Evolutionary conservation across 2,888 invertebrate genomes (phyloP).

Genomic region (Dryococelus australis): DNA sequence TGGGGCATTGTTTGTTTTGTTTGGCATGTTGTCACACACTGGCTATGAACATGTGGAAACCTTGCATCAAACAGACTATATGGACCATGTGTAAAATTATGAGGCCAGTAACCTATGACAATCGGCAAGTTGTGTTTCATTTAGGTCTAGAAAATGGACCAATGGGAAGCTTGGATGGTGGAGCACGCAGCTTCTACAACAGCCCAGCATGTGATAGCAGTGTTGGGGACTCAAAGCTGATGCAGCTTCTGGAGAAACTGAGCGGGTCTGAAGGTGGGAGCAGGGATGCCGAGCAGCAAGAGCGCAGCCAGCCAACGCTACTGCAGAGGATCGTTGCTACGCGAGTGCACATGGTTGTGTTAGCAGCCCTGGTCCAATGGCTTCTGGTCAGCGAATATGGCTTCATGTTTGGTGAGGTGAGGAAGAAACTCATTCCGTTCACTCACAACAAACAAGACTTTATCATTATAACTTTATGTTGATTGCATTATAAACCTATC

Average conservation of each 20-base stretch:
- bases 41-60: too few relatives aligned
- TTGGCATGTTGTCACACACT: too few relatives aligned
- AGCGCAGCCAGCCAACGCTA: not conserved
- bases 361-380: conserved; percentile 1
- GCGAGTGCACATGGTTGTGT: not conserved
- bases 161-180: not conserved
- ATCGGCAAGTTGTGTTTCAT: too few relatives aligned
- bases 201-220: not conserved
- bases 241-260: not conserved
- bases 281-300: not conserved
- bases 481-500: too few relatives aligned
- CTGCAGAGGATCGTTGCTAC: not conserved
- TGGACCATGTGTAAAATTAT: too few relatives aligned
- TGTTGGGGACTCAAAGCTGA: not conserved
- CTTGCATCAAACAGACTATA: too few relatives aligned
- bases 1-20: too few relatives aligned
- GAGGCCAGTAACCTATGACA: too few relatives aligned
- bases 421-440: not conserved
- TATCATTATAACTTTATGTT: too few relatives aligned
- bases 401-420: not conserved
- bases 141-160: too few relatives aligned
- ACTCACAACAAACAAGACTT: too few relatives aligned
- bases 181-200: not conserved
- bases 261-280: not conserved
- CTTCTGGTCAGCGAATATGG: not conserved